Conservation (phyloP, 2,797 vertebrate genomes). For the Mormyrus hasselquistii region DNA sequence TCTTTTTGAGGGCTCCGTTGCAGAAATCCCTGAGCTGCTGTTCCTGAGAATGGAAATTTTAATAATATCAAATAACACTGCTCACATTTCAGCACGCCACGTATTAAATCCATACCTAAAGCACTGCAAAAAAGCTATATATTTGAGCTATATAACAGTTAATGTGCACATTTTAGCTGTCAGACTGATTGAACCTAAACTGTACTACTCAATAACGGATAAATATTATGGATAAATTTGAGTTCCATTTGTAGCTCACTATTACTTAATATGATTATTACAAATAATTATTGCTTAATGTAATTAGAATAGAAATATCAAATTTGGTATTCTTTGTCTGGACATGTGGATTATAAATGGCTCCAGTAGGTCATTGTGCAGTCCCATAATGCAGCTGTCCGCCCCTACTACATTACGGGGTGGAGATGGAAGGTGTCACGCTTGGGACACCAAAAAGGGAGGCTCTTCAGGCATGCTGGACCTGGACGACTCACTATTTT, state of each 20-base stretch:
- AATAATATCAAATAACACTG: background rate
- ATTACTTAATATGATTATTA: background rate
- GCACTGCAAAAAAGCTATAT: background rate
- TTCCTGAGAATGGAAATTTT: background rate
- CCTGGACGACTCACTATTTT: constrained; percentile 60
- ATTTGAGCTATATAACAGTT: background rate
- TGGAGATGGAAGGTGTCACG: constrained; percentile 37
- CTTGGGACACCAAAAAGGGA: constrained; percentile 34
- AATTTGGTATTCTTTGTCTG: background rate
- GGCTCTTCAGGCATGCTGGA: constrained; percentile 43
- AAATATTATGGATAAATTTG: background rate
- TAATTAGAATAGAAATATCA: background rate
- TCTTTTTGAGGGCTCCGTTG: background rate
- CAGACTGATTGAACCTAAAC: background rate
- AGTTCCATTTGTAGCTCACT: too few species aligned
- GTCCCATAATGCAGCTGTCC: constrained; percentile 28
- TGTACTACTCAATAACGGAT: background rate
- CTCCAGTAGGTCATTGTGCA: constrained; percentile 16
- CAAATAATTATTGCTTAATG: background rate
- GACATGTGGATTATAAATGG: constrained; percentile 46
- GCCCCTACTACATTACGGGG: constrained; percentile 43
- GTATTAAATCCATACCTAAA: background rate
- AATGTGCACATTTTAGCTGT: background rate
- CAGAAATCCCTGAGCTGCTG: background rate
- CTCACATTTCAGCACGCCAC: background rate